phyloP scores from a whole-genome alignment of 2,888 invertebrate species.

The Cephus spinipes region DNA sequence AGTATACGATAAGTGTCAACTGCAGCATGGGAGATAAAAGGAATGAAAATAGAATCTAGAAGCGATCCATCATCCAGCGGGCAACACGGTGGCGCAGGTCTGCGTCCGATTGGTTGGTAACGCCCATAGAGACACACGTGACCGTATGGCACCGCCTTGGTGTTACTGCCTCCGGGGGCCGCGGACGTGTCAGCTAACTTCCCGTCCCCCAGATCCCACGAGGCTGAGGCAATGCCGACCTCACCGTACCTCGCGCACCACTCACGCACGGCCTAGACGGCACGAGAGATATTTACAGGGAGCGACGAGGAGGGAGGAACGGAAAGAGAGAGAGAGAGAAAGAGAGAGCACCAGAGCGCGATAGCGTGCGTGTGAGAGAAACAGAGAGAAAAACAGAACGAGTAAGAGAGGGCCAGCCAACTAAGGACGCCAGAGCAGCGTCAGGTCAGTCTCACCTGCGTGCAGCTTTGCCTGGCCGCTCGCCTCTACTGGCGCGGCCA shows the following conservation, averaged over 20 bases:
- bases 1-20: conserved; percentile 63
- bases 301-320: conserved; percentile 2
- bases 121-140: conserved; percentile 55
- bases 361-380: conserved; percentile 12
- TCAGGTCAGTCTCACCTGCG: conserved; percentile 55
- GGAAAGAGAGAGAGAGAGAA: conserved; percentile 4
- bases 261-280: conserved; percentile 13
- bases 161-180: conserved; percentile 30
- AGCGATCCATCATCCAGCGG: conserved; percentile 64
- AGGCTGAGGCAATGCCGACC: neutral
- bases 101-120: conserved; percentile 51
- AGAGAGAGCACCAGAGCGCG: conserved; percentile 29
- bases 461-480: conserved; percentile 14
- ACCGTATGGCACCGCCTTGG: conserved; percentile 30
- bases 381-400: neutral
- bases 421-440: conserved; percentile 16
- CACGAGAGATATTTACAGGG: conserved; percentile 8
- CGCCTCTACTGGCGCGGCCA: conserved; percentile 25
- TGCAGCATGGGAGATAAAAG: conserved; percentile 65
- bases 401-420: conserved; percentile 5
- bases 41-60: conserved; percentile 61
- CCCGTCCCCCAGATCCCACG: conserved; percentile 1
- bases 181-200: conserved; percentile 23
- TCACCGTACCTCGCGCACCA: conserved; percentile 10
- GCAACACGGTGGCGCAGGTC: conserved; percentile 46